Base-by-base conservation (phyloP, 2,113 vertebrate genomes). In the Pogonocichla stellata region DNA sequence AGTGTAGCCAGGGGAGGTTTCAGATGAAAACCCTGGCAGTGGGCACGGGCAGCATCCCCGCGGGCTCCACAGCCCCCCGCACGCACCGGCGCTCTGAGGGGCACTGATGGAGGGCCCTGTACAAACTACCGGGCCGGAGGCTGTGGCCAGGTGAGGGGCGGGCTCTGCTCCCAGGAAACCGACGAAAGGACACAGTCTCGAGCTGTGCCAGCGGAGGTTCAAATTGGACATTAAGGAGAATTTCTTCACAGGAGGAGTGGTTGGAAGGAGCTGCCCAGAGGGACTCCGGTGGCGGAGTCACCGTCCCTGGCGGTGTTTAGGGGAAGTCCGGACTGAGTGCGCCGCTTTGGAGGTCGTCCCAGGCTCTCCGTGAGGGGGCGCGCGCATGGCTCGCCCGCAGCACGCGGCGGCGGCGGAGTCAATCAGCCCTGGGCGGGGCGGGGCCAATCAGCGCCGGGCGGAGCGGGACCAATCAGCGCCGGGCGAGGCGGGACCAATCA, bases 281-380 rank as follows among this genome's bases (percentile, higher is more conserved):
- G 20, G 16, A 53, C 26, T 51, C 8, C 17, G 19, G 47, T 4
- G 50, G 19, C 16, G 54, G 34, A 19, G 38, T 45, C 19, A 20
- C 9, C 19, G 19, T 9, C 43, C 19, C 43, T 45, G 19, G 12
- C 10, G 10, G 47, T 19, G 54, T 45, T 43, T 10, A 13, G 11
- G 19, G 28, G 3, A 0, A 33, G 36, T 1, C 10, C 0, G 53
- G 22, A 3, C 7, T 3, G 14, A 12, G 12, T 1, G 22, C 5
- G 31, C 1, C 0, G 47, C 0, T 3, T 22, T 28, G 0, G 14
- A 9, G 11, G 10, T 51, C 10, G 29, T 34, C 5, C 4, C 34
- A 0, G 4, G 1, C 6, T n/a, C 2, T 31, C 83, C 71, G 45
- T 25, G 36, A 42, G 82, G 82, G 61, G 82, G 70, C 70, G 82